Conservation (phyloP, 2,113 vertebrate species). For the Xyrauchen texanus region DNA sequence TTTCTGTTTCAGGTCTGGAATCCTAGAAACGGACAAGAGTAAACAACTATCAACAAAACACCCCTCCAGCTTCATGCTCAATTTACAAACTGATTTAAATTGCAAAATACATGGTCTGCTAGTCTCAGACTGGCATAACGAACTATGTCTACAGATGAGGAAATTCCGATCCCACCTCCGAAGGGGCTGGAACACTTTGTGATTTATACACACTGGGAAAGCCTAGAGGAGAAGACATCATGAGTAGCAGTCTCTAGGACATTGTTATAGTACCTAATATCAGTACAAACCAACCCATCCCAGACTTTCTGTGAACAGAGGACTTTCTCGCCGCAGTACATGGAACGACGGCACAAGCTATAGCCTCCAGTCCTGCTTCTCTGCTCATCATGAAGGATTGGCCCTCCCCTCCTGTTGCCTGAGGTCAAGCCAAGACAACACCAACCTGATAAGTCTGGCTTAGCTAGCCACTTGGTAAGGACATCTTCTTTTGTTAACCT, state of each 20-base stretch:
- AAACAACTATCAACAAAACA: no score
- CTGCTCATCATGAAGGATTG: conserved; percentile 70
- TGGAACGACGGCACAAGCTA: conserved; percentile 55
- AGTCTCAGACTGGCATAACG: conserved; percentile 4
- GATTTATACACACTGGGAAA: conserved; percentile 39
- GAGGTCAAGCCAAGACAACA: conserved; percentile 76
- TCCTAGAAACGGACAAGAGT: neutral
- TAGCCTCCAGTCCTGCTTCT: conserved; percentile 41
- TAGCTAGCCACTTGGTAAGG: conserved; percentile 80
- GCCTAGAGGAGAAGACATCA: conserved; percentile 15
- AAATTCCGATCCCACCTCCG: conserved; percentile 33
- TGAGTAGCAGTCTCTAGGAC: conserved; percentile 38
- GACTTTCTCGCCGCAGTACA: conserved; percentile 23
- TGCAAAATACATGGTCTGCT: neutral
- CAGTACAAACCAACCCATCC: conserved; percentile 25
- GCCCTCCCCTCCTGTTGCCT: conserved; percentile 66
- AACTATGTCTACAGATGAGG: conserved; percentile 38
- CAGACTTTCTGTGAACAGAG: neutral
- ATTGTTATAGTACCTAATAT: conserved; percentile 27
- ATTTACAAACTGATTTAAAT: conserved; percentile 19
- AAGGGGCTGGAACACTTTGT: conserved; percentile 42
- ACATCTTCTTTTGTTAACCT: conserved; percentile 74
- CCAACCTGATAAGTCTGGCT: conserved; percentile 78
- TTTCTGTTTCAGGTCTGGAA: conserved; percentile 19
- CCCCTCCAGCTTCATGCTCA: neutral